phyloP scores from a whole-genome alignment of 2,113 vertebrate genomes.

The Heteronetta atricapilla region DNA sequence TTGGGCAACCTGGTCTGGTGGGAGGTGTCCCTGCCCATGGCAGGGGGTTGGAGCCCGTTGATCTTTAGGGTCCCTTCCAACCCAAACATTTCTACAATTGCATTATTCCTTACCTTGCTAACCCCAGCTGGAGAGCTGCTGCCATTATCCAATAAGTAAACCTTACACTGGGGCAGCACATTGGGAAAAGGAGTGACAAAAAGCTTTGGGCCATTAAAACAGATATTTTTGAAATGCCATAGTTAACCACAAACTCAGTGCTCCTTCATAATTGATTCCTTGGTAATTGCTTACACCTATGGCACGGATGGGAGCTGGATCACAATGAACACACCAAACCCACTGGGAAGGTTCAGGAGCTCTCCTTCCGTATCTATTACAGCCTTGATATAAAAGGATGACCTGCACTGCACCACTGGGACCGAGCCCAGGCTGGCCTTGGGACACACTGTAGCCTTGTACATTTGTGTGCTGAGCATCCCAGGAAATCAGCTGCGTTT shows the following conservation, averaged over 20 bases:
- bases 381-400: not conserved
- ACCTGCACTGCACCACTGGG: not conserved
- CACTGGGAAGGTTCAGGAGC: not conserved
- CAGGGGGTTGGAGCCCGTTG: too few species aligned
- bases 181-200: not conserved
- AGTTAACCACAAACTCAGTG: not conserved
- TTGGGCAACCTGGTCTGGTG: too few species aligned
- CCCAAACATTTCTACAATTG: too few species aligned
- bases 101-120: not conserved
- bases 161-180: fast-evolving
- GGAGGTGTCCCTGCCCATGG: too few species aligned
- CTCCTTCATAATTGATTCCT: not conserved
- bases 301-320: not conserved
- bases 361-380: not conserved
- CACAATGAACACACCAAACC: not conserved
- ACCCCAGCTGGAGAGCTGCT: not conserved
- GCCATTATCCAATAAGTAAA: not conserved
- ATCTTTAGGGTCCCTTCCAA: too few species aligned
- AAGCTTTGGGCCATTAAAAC: not conserved
- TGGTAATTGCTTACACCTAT: not conserved
- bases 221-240: not conserved
- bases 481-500: not conserved
- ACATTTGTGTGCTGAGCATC: not conserved
- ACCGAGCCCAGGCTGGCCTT: not conserved
- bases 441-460: too few species aligned